Base-by-base conservation (phyloP, 2,888 invertebrate species). In the Papilio demoleus region DNA sequence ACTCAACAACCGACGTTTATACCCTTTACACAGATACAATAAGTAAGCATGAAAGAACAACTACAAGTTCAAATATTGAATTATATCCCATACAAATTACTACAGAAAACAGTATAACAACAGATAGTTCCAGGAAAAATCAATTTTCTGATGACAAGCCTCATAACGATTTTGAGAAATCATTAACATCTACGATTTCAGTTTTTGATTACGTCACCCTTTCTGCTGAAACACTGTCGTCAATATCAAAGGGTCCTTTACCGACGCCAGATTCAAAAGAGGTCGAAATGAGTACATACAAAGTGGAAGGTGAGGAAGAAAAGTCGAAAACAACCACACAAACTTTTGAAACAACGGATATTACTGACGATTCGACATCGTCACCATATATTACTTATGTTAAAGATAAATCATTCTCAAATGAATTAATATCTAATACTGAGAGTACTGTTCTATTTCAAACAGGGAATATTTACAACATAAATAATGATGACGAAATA, bases 91-190 rank as follows among this genome's bases (percentile, higher is more conserved):
- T 34, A 1, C 22, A 42, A 36, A 59, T 36, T 14, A 68, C 19
- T 36, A 27, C 17, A 9, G 47, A 68, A 47, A n/a, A 17, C 11
- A 2, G n/a, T 1, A n/a, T n/a, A 47, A 68, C 38, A 19, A 58
- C 68, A 56, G 27, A 47, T 2, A 45, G 19, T 22, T 17, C 58
- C 36, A 58, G 24, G 1, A 19, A 36, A 24, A 5, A 8, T 1
- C 34, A 68, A 17, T 27, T 12, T 22, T 12, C 24, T n/a, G 40
- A 2, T 14, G 24, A 47, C 6, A 17, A 63, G 2, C 9, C 24
- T 24, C 34, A 45, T 2, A 27, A 60, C 17, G 38, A 60, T 4
- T 24, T 47, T 4, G 34, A 38, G 0, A 24, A 62, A 31, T 61
- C 31, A 8, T 56, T 31, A 17, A 67, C 22, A 31, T 31, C 53